A percentile compares a stretch with the other conserved stretches of the same genome.
Conservation (phyloP, 2,888 invertebrate species). For the Pterostichus niger region DNA sequence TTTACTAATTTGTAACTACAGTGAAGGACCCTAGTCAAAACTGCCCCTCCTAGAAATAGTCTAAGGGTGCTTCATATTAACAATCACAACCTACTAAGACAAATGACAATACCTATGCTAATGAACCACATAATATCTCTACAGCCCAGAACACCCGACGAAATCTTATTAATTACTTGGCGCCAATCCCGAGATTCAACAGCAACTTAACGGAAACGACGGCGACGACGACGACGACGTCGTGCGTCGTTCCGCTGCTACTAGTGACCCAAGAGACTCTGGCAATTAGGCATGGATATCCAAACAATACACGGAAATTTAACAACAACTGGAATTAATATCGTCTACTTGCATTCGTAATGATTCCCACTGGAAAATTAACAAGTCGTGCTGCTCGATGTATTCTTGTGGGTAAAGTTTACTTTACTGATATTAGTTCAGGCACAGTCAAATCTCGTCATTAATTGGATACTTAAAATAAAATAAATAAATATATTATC, state of each 20-base stretch:
- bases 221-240: not conserved
- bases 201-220: not conserved
- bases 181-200: not conserved
- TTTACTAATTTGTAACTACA: no score
- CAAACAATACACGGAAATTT: conserved; percentile 16
- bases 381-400: no score
- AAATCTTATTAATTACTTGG: conserved; percentile 4
- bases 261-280: conserved; percentile 6
- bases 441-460: no score
- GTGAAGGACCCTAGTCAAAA: no score
- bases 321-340: conserved; percentile 10
- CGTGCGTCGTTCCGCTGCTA: not conserved
- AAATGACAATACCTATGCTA: conserved; percentile 22
- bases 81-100: not conserved
- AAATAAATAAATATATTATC: no score
- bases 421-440: no score
- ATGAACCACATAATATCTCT: not conserved
- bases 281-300: conserved; percentile 40
- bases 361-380: not conserved
- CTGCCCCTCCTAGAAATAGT: no score
- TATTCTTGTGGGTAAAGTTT: no score
- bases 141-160: not conserved
- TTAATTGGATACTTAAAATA: no score
- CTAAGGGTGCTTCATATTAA: no score
- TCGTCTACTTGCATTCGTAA: conserved; percentile 14